These are phyloP conservation scores for Chanos chanos DNA, from an alignment of 2,797 vertebrate genomes.

Conservation along the genomic window DNA sequence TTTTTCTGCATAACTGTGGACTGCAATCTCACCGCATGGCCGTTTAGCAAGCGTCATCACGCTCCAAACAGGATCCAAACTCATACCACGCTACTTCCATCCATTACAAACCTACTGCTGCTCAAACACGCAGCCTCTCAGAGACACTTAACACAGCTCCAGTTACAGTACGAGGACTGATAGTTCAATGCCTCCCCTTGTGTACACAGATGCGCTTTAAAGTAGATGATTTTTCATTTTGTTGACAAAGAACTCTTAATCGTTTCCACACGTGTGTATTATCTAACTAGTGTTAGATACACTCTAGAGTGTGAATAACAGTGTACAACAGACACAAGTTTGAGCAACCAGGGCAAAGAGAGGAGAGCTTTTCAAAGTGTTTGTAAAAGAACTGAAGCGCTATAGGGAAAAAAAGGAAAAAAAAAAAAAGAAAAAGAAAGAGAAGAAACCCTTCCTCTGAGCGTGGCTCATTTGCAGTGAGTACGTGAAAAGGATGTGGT, in stretches of 20 bases:
- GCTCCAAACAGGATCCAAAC: constrained; percentile 26
- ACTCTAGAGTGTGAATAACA: constrained; percentile 2
- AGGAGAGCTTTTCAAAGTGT: too few species aligned
- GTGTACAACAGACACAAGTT: not conserved
- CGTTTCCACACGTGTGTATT: not conserved
- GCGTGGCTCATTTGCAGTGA: constrained; percentile 9
- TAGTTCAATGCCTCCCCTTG: not conserved
- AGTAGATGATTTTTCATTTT: not conserved
- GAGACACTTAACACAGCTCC: constrained; percentile 23
- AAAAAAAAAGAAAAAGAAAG: not conserved
- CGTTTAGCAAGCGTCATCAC: constrained; percentile 16
- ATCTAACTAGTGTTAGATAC: not conserved
- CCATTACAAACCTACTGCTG: constrained; percentile 24
- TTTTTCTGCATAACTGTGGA: constrained; percentile 46
- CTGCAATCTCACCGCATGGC: constrained; percentile 24
- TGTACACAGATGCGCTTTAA: not conserved
- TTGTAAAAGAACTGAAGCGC: not conserved
- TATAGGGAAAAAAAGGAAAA: too few species aligned
- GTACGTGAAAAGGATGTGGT: constrained; percentile 40
- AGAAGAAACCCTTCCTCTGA: not conserved
- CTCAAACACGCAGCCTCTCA: not conserved
- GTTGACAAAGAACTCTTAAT: not conserved
- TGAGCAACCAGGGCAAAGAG: not conserved
- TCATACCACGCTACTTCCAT: constrained; percentile 28
- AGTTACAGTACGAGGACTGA: not conserved